Conservation (phyloP, 2,113 vertebrate genomes). For the Lophochroa leadbeateri region DNA sequence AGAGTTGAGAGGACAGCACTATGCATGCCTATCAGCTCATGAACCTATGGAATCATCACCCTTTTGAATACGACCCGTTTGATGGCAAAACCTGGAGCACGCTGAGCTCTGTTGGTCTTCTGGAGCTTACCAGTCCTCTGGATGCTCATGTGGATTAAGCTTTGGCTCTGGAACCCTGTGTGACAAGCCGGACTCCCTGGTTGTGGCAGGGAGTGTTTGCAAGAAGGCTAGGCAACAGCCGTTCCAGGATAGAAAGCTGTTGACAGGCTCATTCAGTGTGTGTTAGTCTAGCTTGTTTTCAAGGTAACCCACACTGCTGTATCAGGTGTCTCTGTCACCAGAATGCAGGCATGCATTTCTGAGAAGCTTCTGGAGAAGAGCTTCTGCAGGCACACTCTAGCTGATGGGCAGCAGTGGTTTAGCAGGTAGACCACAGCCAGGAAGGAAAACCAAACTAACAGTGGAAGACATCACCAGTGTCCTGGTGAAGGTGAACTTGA, state of each 20-base stretch:
- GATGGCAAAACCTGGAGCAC: background rate
- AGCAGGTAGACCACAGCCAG: background rate
- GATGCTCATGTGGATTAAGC: background rate
- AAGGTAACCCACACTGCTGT: background rate
- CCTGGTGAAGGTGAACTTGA: background rate
- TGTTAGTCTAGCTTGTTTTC: background rate
- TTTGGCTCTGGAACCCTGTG: background rate
- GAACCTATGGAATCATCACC: background rate
- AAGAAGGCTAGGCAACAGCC: background rate
- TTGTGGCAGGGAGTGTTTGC: background rate
- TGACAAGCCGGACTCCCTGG: background rate
- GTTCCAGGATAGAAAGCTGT: background rate
- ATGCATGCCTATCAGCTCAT: background rate
- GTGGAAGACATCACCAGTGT: background rate
- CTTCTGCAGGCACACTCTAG: accelerated
- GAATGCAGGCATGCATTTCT: accelerated
- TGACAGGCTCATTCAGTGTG: accelerated
- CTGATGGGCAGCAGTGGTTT: background rate
- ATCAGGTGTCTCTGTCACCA: background rate
- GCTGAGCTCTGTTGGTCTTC: background rate
- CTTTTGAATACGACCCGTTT: background rate
- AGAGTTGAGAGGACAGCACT: background rate
- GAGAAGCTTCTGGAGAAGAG: background rate
- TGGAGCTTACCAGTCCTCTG: background rate
- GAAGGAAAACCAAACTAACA: background rate